Evolutionary conservation across 2,888 invertebrate species (phyloP).

Genomic region (Steinernema hermaphroditum): DNA sequence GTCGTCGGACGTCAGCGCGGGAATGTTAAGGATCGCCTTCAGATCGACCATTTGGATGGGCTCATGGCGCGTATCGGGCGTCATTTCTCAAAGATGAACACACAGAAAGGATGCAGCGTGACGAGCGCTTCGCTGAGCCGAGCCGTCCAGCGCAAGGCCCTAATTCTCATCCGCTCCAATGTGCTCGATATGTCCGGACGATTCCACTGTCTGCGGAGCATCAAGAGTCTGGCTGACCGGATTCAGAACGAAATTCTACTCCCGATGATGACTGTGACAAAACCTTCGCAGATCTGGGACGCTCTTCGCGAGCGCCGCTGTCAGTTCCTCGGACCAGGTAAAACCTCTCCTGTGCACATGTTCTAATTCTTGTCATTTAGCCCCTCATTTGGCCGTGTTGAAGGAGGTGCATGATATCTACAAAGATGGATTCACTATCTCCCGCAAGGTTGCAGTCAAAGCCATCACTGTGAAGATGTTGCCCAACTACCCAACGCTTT

Average conservation of each 20-base stretch:
- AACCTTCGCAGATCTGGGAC: not conserved
- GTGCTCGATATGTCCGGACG: not conserved
- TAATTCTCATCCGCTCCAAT: not conserved
- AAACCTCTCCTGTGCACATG: too few species aligned
- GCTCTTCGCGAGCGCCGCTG: not conserved
- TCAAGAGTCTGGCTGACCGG: not conserved
- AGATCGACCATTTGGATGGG: conserved; percentile 8
- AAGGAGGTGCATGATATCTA: not conserved
- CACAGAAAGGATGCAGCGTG: not conserved
- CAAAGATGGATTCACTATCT: not conserved
- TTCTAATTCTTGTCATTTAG: too few species aligned
- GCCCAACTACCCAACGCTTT: not conserved
- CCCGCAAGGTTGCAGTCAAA: not conserved
- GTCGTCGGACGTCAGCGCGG: not conserved
- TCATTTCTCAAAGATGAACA: not conserved
- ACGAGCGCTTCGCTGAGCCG: not conserved
- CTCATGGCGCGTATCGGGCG: conserved; percentile 5
- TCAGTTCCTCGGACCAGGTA: conserved; percentile 19
- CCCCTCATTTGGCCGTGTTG: not conserved
- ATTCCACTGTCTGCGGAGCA: not conserved
- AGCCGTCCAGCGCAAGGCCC: conserved; percentile 1
- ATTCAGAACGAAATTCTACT: not conserved
- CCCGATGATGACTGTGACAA: not conserved
- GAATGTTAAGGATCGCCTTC: not conserved
- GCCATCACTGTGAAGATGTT: not conserved